A percentile compares a stretch with the other conserved stretches of the same genome.
Conservation (phyloP, 1,140 invertebrate genomes). For the Phenacoccus solenopsis region DNA sequence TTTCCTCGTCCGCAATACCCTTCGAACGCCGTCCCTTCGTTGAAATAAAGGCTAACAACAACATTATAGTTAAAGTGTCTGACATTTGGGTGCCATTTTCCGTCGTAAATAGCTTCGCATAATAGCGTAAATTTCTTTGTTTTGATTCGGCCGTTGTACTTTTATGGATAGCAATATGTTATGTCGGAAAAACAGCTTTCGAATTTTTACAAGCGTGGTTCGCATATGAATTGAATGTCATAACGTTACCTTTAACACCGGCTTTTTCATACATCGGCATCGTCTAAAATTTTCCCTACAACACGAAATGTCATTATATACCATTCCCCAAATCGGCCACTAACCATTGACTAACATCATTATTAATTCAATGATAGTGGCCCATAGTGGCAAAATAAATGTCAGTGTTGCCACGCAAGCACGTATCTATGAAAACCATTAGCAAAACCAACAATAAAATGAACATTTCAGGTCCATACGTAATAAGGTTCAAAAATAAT, state of each 20-base stretch:
- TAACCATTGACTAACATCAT: no score
- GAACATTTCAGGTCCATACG: no score
- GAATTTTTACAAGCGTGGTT: slow-evolving; percentile 11
- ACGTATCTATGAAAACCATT: no score
- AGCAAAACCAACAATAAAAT: no score
- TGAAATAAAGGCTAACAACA: slow-evolving; percentile 9
- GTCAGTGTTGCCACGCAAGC: no score
- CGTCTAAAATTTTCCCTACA: no score
- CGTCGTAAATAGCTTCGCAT: slow-evolving; percentile 15
- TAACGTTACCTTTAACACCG: slow-evolving; percentile 1
- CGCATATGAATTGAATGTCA: slow-evolving; percentile 17
- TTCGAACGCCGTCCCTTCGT: not conserved
- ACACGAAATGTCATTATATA: no score
- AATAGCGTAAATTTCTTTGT: slow-evolving; percentile 18
- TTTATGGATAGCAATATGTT: slow-evolving; percentile 15
- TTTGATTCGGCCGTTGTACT: slow-evolving; percentile 16
- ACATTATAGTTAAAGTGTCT: slow-evolving; percentile 18
- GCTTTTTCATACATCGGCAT: no score
- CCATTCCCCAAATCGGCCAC: no score
- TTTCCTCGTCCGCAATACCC: slow-evolving; percentile 4
- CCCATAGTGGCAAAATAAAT: no score
- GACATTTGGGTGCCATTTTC: slow-evolving; percentile 16
- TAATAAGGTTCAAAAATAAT: no score
- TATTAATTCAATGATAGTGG: no score
- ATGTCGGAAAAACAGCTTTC: not conserved